phyloP scores from a whole-genome alignment of 2,888 invertebrate genomes.

The Plutella xylostella region DNA sequence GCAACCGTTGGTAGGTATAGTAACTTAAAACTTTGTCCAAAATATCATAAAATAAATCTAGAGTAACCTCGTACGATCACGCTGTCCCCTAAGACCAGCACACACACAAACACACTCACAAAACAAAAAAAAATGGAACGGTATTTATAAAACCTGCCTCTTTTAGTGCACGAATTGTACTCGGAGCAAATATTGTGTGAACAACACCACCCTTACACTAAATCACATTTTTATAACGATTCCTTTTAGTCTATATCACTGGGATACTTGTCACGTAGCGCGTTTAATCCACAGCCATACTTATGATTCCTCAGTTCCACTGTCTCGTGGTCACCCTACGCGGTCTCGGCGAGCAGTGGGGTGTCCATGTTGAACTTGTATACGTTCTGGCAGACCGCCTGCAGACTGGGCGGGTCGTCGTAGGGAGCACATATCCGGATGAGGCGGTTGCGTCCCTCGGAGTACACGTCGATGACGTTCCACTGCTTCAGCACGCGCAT shows the following conservation, averaged over 20 bases:
- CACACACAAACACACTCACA: too few relatives aligned
- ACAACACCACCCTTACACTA: constrained; percentile 17
- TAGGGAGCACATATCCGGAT: constrained; percentile 36
- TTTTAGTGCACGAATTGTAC: neutral
- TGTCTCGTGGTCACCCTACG: neutral
- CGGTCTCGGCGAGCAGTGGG: constrained; percentile 27
- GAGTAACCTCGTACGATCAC: too few relatives aligned
- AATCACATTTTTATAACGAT: constrained; percentile 21
- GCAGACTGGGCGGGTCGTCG: constrained; percentile 23
- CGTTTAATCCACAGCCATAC: too few relatives aligned
- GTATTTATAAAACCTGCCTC: neutral
- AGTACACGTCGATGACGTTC: constrained; percentile 77
- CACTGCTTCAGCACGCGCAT: constrained; percentile 84
- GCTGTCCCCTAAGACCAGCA: too few relatives aligned
- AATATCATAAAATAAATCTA: too few relatives aligned
- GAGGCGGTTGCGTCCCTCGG: constrained; percentile 32
- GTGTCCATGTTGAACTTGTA: constrained; percentile 45
- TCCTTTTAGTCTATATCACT: constrained; percentile 12
- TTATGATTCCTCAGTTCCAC: too few relatives aligned
- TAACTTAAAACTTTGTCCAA: too few relatives aligned
- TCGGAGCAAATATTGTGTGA: neutral
- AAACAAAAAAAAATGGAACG: too few relatives aligned
- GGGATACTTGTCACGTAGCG: too few relatives aligned
- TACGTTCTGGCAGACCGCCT: constrained; percentile 33
- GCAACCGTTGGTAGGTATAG: too few relatives aligned